Conservation (phyloP, 2,797 vertebrate species). For the Thalassophryne amazonica region DNA sequence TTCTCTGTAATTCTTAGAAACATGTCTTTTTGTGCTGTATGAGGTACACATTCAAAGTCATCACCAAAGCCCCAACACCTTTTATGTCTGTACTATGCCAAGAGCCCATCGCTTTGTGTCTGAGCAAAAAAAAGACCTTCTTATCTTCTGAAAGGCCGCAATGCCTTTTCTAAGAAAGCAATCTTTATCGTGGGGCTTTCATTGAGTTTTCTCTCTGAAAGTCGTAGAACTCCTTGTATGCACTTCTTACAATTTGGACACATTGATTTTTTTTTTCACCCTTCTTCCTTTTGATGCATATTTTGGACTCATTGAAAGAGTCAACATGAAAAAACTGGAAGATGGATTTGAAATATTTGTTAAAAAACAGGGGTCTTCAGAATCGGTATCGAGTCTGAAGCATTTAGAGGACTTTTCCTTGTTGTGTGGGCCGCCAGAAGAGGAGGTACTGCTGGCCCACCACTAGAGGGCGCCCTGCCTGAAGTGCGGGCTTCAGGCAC, state of each 20-base stretch:
- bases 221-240: conserved; percentile 42
- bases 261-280: background rate
- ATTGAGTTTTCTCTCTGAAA: conserved; percentile 35
- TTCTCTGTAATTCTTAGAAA: conserved; percentile 31
- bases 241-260: conserved; percentile 22
- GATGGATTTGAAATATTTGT: conserved; percentile 31
- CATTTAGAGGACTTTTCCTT: conserved; percentile 9
- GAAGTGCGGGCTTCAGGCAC: no score
- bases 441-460: no score
- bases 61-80: conserved; percentile 1
- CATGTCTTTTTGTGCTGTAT: conserved; percentile 14
- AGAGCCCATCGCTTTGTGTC: conserved; percentile 17
- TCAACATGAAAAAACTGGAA: conserved; percentile 1
- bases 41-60: conserved; percentile 33
- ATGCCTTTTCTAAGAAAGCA: conserved; percentile 34
- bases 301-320: conserved; percentile 23
- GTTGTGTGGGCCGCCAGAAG: no score
- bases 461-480: no score
- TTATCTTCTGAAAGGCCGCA: conserved; percentile 49
- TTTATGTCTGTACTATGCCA: conserved; percentile 16
- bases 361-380: conserved; percentile 35
- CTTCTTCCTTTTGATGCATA: conserved; percentile 15
- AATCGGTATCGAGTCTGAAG: conserved; percentile 11
- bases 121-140: conserved; percentile 33
- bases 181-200: conserved; percentile 50